These are phyloP conservation scores for Coreoperca whiteheadi DNA, from an alignment of 2,113 vertebrate genomes.

Conservation along the genomic window DNA sequence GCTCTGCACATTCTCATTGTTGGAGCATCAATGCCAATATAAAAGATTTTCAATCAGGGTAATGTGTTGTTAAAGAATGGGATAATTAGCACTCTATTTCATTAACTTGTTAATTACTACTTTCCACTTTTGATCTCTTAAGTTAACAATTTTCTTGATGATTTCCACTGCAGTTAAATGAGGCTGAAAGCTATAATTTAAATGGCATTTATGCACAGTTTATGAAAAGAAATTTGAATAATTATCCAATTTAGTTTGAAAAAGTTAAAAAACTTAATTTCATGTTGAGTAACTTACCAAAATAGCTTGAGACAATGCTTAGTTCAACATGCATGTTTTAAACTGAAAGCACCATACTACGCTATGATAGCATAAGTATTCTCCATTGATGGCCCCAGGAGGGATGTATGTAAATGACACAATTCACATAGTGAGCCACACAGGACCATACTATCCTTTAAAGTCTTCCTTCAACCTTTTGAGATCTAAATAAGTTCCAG, in stretches of 20 bases:
- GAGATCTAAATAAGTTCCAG: slow-evolving; percentile 58
- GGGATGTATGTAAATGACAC: slow-evolving; percentile 16
- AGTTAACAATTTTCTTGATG: slow-evolving; percentile 10
- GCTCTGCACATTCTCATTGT: background rate
- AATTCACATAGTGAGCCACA: slow-evolving; percentile 34
- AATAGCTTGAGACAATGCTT: slow-evolving; percentile 8
- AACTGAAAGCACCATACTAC: slow-evolving; percentile 2
- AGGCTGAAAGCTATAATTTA: background rate
- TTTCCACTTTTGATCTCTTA: slow-evolving; percentile 27
- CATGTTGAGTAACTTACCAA: background rate
- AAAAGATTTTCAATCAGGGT: slow-evolving; percentile 30
- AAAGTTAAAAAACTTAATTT: slow-evolving; percentile 2
- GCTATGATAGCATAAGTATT: slow-evolving; percentile 13
- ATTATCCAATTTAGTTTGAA: background rate
- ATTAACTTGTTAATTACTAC: slow-evolving; percentile 49
- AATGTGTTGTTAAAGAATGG: slow-evolving; percentile 38
- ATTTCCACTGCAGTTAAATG: background rate
- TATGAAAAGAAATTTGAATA: background rate
- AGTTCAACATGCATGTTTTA: background rate
- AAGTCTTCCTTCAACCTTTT: slow-evolving; percentile 34
- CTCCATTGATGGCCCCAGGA: background rate
- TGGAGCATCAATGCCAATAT: background rate
- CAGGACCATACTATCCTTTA: background rate
- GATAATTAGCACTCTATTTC: slow-evolving; percentile 47
- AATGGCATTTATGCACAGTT: background rate